Evolutionary conservation across 2,888 invertebrate species (phyloP), one percentile per base, ranked within the genome.

Genomic region (Drosophila anceps): DNA sequence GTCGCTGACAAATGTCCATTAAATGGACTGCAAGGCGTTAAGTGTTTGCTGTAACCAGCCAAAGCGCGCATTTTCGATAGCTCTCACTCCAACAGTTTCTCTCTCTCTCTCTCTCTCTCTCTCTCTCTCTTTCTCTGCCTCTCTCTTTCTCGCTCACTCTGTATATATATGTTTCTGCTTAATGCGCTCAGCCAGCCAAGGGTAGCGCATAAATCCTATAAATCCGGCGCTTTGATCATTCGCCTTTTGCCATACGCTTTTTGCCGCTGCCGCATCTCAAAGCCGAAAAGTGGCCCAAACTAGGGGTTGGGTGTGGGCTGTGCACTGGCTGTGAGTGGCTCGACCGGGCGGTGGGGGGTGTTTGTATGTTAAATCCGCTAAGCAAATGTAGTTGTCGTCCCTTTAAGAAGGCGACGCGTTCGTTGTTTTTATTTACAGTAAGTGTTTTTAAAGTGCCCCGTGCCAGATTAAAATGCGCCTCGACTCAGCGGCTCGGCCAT

Each of bases 21-120:
- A 85, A 85, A 85, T 85, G 85, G 85, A 86, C 85, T 88, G 90
- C 88, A 78, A 90, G 86, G 90, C 85, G 85, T 85, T 86, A 86
- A 86, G 85, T 86, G 90, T 90, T 88, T 77, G 81, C 76, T 60
- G 79, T 82, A 82, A 90, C 84, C 88, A 84, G 84, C 82, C 66
- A 70, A 75, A 68, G 71, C 68, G 63, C 57, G 60, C 55, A 35
- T 39, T 24, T 50, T 67, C 37, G 37, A 57, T 29, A 18, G 37
- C 29, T 18, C 51, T 15, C 50, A 15, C 18, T 20, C n/a, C 24
- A 31, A 33, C 4, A 41, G 18, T n/a, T n/a, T 18, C 27, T 15
- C 24, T 3, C 6, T 15, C 12, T 18, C 41, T 13, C 15, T 1
- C 41, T 29, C 13, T 1, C n/a, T 4, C 10, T 4, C 37, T 29